phyloP scores from a whole-genome alignment of 2,888 invertebrate species.

The Agrochola macilenta region DNA sequence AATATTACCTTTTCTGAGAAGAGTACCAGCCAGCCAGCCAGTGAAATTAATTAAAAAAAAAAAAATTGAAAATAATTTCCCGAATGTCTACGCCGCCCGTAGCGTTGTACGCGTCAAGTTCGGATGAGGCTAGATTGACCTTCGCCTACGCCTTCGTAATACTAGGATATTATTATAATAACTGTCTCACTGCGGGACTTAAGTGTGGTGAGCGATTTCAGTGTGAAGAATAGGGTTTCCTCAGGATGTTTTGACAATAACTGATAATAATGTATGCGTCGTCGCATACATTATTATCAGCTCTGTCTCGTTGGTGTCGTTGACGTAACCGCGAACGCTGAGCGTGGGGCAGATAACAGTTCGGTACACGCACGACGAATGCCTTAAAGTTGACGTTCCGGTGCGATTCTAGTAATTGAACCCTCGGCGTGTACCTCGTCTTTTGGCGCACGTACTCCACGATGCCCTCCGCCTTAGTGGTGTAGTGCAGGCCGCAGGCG shows the following conservation, averaged over 20 bases:
- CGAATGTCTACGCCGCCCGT: not conserved
- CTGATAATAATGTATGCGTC: not conserved
- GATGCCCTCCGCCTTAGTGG: too few relatives aligned
- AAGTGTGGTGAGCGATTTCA: not conserved
- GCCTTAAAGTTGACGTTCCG: too few relatives aligned
- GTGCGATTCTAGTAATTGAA: too few relatives aligned
- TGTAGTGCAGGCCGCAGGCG: too few relatives aligned
- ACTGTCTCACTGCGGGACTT: not conserved
- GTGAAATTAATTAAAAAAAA: constrained; percentile 1
- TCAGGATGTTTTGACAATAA: not conserved
- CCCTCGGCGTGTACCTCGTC: too few relatives aligned
- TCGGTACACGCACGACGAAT: too few relatives aligned
- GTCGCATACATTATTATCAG: not conserved
- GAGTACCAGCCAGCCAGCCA: not conserved
- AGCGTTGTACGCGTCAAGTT: not conserved
- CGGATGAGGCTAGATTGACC: not conserved
- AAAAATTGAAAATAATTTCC: not conserved
- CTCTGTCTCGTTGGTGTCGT: not conserved
- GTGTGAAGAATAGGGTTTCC: not conserved
- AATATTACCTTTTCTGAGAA: not conserved
- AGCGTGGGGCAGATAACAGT: too few relatives aligned
- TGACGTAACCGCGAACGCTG: too few relatives aligned
- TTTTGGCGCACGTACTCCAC: too few relatives aligned
- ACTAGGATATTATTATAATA: not conserved
- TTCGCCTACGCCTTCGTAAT: not conserved